Percentiles rank a stretch among this genome's conserved stretches.
phyloP scores from a whole-genome alignment of 2,113 vertebrate genomes.

The Electrona antarctica region DNA sequence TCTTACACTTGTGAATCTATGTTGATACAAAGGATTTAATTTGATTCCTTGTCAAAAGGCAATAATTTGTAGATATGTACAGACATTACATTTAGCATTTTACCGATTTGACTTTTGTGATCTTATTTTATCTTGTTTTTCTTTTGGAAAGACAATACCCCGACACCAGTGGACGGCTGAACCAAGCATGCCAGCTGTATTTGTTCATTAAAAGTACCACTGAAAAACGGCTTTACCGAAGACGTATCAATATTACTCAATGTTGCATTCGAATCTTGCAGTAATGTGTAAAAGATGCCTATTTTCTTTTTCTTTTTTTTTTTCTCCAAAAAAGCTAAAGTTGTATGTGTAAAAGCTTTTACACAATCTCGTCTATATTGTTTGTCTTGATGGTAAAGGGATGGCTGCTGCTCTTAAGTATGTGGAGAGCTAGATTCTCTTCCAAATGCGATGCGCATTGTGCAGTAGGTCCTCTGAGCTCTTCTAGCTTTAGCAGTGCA shows the following conservation, averaged over 20 bases:
- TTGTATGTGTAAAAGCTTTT: constrained; percentile 37
- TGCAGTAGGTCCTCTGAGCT: constrained; percentile 73
- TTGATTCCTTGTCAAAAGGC: constrained; percentile 92
- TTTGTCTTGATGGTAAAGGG: constrained; percentile 73
- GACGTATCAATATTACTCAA: constrained; percentile 74
- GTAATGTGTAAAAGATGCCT: constrained; percentile 83
- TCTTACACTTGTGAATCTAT: constrained; percentile 84
- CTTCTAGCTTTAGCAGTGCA: constrained; percentile 82
- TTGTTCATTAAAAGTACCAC: constrained; percentile 85
- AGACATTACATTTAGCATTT: constrained; percentile 79
- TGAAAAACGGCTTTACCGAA: constrained; percentile 83
- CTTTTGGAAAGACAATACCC: constrained; percentile 82
- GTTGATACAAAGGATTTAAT: constrained; percentile 84
- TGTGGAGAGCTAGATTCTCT: constrained; percentile 63
- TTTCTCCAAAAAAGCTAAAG: constrained; percentile 56
- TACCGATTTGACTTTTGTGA: constrained; percentile 59
- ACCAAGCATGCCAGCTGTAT: constrained; percentile 88
- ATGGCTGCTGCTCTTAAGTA: constrained; percentile 64
- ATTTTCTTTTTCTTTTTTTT: constrained; percentile 79
- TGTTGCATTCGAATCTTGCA: constrained; percentile 61
- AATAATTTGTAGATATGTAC: constrained; percentile 99
- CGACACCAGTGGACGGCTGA: constrained; percentile 82
- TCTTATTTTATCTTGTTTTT: constrained; percentile 72
- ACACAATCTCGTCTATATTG: constrained; percentile 57
- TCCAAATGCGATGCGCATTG: constrained; percentile 68